Base-by-base conservation (phyloP, 1,140 invertebrate species). In the Lordiphosa mommai region DNA sequence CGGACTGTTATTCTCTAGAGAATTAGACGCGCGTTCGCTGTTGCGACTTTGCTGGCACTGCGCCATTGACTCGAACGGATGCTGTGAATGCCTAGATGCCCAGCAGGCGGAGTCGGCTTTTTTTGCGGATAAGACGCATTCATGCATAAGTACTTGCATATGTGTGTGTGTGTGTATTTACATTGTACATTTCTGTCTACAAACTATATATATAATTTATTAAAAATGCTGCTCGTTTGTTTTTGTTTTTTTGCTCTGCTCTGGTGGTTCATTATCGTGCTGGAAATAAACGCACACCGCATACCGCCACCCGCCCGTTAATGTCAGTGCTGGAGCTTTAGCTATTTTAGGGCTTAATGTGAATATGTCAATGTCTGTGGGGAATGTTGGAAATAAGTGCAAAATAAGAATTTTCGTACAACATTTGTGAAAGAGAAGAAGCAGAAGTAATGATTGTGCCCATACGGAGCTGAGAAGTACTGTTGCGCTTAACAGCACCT, bases 41-140 rank as follows among this genome's bases (percentile, higher is more conserved):
- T 46, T 48, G 55, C 44, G 68, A 49, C 69, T 52, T 51, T 49
- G 43, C 49, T 69, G 74, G 55, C 71, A 61, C 77, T 82, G 77
- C 51, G 51, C 51, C 60, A 27, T 12, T 50, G 23, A 14, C 51
- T 41, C 12, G 14, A 49, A 43, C 66, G 76, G 66, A 69, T 66
- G 69, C 59, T 13, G 16, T 2, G 1, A 3, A 17, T 17, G 16
- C 16, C 16, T 17, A 17, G 16, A 17, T 17, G 20, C 13, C 27
- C 16, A 68, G 37, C 46, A 50, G 40, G 14, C 36, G 10, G 10
- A 7, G 10, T 65, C 33, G 59, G 57, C 61, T 56, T 55, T 56
- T 55, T 80, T 74, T 46, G 55, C 76, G 76, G 76, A 82, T 82
- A 82, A 82, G 72, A 50, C 49, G 55, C 60, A 17, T 56, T 61